Conservation (phyloP, 2,797 vertebrate genomes). For the Channa striata region DNA sequence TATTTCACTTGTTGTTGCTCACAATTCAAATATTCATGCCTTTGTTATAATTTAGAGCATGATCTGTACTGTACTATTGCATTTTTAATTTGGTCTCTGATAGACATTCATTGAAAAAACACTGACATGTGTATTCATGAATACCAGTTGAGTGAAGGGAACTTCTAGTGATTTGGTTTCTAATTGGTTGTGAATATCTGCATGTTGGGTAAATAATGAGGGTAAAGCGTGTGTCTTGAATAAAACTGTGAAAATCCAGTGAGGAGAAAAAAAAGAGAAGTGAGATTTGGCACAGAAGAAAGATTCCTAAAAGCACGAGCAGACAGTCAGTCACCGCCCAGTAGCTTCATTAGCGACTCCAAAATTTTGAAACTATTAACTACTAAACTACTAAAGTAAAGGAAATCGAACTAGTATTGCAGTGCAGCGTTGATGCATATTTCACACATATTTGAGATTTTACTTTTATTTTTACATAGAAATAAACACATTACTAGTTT, state of each 20-base stretch:
- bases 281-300: conserved; percentile 23
- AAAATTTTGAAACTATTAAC: background rate
- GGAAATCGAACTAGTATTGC: background rate
- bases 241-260: conserved; percentile 27
- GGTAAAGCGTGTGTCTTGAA: conserved; percentile 21
- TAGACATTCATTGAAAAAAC: background rate
- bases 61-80: background rate
- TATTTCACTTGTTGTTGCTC: background rate
- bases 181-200: conserved; percentile 17
- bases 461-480: background rate
- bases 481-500: too few relatives aligned
- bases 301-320: conserved; percentile 6
- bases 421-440: background rate
- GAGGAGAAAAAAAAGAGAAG: conserved; percentile 16
- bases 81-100: background rate
- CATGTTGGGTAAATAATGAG: conserved; percentile 18
- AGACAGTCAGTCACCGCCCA: background rate
- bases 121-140: background rate
- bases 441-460: background rate
- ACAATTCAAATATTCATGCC: background rate
- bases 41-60: background rate
- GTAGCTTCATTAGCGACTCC: background rate
- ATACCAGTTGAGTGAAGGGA: background rate
- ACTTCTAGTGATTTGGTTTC: conserved; percentile 24
- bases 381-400: background rate